Base-by-base conservation (phyloP, 2,888 invertebrate species). In the Myathropa florea region DNA sequence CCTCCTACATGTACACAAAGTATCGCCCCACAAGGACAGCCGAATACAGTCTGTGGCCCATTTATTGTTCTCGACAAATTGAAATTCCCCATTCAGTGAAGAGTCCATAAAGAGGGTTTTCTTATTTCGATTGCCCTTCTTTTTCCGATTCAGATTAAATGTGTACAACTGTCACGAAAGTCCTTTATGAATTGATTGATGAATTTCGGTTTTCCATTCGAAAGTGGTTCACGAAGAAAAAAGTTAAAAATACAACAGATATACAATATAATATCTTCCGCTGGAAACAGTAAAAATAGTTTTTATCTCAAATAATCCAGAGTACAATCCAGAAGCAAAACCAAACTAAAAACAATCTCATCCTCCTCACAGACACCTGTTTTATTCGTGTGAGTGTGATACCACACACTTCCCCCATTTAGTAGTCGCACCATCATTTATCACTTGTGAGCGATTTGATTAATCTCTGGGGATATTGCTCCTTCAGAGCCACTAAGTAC, bases 401-500 rank as follows among this genome's bases (percentile, higher is more conserved):
- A 73, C 60, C 55, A 68, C 63, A 65, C 14, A 33, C 46, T 60
- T 10, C 68, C 61, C 67, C 64, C 61, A 77, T 81, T 67, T 68
- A 76, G 70, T 73, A 70, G 78, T 79, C 76, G 80, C 83, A 81
- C 68, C 88, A 87, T 83, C 88, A 88, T 88, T 88, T 86, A 84
- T 81, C 84, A 84, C 77, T 84, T 81, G 84, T 78, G 81, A 88
- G 68, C 81, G 71, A 88, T 85, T 88, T 88, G 84, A 88, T 88
- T 88, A 84, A 88, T 88, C 84, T 88, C 26, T 39, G 73, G 78
- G 77, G 84, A 88, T 84, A 88, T 81, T 87, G 87, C 87, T 83
- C 84, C 84, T 87, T 87, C 77, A 80, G 79, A 83, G 79, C 68
- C 84, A 80, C 84, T 80, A 78, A 83, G 83, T 86, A 86, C 83